A percentile compares a stretch with the other conserved stretches of the same genome.
These are phyloP conservation scores for Sprattus sprattus DNA, from an alignment of 2,113 vertebrate genomes.

Conservation along the genomic window DNA sequence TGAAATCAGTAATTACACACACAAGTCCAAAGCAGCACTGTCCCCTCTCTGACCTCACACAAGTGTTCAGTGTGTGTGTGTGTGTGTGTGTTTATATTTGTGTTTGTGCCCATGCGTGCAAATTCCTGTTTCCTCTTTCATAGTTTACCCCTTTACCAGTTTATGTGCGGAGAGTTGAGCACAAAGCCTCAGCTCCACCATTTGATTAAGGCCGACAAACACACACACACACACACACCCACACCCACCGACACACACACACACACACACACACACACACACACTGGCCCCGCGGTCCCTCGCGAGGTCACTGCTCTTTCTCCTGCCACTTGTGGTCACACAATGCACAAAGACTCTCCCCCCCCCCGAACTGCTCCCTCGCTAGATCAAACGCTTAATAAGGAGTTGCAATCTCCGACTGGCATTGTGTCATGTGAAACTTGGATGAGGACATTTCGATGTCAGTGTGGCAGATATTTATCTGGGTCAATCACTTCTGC, in stretches of 20 bases:
- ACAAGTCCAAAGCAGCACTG: constrained; percentile 17
- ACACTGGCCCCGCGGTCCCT: neutral
- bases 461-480: neutral
- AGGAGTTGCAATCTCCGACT: neutral
- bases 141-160: neutral
- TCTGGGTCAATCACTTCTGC: neutral
- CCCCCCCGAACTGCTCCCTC: neutral
- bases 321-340: neutral
- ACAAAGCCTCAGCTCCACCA: neutral
- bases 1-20: constrained; percentile 35
- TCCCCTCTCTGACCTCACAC: constrained; percentile 31
- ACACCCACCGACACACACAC: no score
- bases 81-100: neutral
- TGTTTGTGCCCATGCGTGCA: neutral
- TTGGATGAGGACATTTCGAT: neutral
- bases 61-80: neutral
- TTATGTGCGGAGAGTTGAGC: neutral
- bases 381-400: neutral
- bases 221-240: no score
- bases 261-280: neutral
- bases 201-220: neutral
- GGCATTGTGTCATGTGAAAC: neutral
- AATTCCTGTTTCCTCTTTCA: neutral
- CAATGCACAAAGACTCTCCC: neutral
- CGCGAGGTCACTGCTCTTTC: neutral